Evolutionary conservation across 2,797 vertebrate species (phyloP), one percentile per base, ranked within the genome.

Genomic region (Geotrypetes seraphini): DNA sequence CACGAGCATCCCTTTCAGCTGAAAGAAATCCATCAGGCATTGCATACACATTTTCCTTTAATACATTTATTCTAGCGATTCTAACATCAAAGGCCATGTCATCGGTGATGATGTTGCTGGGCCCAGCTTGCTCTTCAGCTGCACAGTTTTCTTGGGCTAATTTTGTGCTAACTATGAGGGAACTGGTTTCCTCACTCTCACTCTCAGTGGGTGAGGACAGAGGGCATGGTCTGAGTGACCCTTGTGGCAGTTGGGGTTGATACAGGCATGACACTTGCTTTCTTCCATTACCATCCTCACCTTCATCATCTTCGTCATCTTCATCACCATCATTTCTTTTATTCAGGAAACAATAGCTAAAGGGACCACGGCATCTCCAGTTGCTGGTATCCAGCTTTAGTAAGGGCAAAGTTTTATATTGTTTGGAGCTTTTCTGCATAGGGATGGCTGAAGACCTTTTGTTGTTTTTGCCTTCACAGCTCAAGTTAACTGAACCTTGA

Each of bases 1-100:
- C 92, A 71, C 83, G 84, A 73, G 90, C 89, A 83, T 94, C 91
- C 63, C 84, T 88, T 52, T 81, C 83, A 67, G 91, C 90, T 42
- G 83, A 81, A 28, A 83, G 74, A 46, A 94, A 94, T 53, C 91
- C 91, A 39, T 80, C 79, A 28, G 88, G 90, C 75, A 89, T 85
- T 65, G 78, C 72, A 50, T 91, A 95, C 3, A 67, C 87, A 68
- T 84, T 92, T 36, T 88, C 88, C 60, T 93, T 94, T 76, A 94
- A 88, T 50, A 69, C 71, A 46, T 86, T 84, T 49, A 94, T 82
- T 53, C 40, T 66, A 2, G 73, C 69, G 34, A 92, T 83, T 50
- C 52, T 79, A 28, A 76, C 80, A 57, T 86, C 61, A 3, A 94
- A 89, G 62, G 79, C 83, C 71, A 74, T 60, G 33, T 71, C 73